Evolutionary conservation across 2,113 vertebrate species (phyloP), one percentile per base, ranked within the genome.

Genomic region (Heterocephalus glaber): DNA sequence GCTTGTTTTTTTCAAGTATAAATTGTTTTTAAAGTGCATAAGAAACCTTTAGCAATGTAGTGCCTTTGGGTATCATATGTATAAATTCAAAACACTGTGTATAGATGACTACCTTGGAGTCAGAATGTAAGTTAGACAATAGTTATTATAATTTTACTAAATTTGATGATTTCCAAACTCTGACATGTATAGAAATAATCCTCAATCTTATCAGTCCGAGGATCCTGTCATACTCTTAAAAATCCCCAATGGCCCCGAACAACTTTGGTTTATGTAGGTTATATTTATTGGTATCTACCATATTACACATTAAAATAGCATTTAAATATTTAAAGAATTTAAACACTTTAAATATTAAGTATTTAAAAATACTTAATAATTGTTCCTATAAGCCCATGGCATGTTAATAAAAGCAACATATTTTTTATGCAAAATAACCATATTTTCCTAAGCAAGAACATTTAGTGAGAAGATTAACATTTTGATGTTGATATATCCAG

Each of bases 371-470:
- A 82, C 63, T 38, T 61, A 68, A 74, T 74, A 44, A 28, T 74
- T 74, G 41, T 47, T 47, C 41, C 41, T 44, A 47, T 44, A 90
- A 86, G 47, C 4, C 33, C 38, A 61, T 61, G 26, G 6, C 41
- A 63, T 77, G 5, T 76, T 86, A 94, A 82, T 49, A 20, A 22
- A 80, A 41, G 24, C 72, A 74, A 87, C 16, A 68, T 52, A 33
- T 66, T 66, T 56, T 94, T 87, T 65, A 96, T 80, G 52, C 28
- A 74, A 93, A 72, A 14, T 83, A 90, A 79, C 1, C 16, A 70
- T 82, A 44, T 54, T 93, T 94, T 86, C 63, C 9, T 49, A 82
- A 94, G 85, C 33, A 56, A 88, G 58, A 92, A 35, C 7, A 72
- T 56, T 49, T 65, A 84, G 26, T 65, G 82, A 79, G 22, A 91